phyloP scores from a whole-genome alignment of 2,113 vertebrate genomes.

The Parus major region DNA sequence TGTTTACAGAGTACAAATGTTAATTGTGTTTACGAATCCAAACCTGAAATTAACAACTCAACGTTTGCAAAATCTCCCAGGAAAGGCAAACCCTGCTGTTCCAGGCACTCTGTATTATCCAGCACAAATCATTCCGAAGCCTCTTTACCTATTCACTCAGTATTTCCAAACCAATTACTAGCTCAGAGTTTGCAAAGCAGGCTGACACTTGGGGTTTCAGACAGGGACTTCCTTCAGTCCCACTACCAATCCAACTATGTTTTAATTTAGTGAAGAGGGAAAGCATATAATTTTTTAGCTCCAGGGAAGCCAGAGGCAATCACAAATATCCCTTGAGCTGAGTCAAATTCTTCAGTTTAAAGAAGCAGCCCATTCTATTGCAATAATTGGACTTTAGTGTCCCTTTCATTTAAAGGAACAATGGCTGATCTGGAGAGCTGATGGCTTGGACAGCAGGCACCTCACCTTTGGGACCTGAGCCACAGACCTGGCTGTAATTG shows the following conservation, averaged over 20 bases:
- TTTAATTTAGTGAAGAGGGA: conserved; percentile 75
- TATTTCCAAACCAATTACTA: conserved; percentile 74
- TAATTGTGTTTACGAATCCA: conserved; percentile 1
- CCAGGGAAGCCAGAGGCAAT: conserved; percentile 70
- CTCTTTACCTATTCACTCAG: conserved; percentile 66
- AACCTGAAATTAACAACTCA: conserved; percentile 9
- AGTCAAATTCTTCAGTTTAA: conserved; percentile 68
- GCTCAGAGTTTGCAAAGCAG: conserved; percentile 66
- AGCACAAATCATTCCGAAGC: conserved; percentile 34
- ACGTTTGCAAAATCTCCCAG: background rate
- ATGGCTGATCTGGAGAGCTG: conserved; percentile 34
- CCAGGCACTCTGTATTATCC: background rate
- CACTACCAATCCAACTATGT: conserved; percentile 67
- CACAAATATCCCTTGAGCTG: conserved; percentile 71
- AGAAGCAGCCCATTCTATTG: conserved; percentile 53
- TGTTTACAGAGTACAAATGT: conserved; percentile 6
- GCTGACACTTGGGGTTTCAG: conserved; percentile 61
- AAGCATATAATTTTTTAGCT: conserved; percentile 72
- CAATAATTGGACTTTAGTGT: conserved; percentile 70
- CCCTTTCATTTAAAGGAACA: conserved; percentile 64
- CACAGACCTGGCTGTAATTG: conserved; percentile 3
- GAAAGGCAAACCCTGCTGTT: background rate
- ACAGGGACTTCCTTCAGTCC: conserved; percentile 63
- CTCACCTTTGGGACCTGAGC: conserved; percentile 20
- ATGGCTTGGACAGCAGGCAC: background rate